A percentile compares a stretch with the other conserved stretches of the same genome.
Conservation (phyloP, 2,113 vertebrate species). For the Chaenogobius annularis region DNA sequence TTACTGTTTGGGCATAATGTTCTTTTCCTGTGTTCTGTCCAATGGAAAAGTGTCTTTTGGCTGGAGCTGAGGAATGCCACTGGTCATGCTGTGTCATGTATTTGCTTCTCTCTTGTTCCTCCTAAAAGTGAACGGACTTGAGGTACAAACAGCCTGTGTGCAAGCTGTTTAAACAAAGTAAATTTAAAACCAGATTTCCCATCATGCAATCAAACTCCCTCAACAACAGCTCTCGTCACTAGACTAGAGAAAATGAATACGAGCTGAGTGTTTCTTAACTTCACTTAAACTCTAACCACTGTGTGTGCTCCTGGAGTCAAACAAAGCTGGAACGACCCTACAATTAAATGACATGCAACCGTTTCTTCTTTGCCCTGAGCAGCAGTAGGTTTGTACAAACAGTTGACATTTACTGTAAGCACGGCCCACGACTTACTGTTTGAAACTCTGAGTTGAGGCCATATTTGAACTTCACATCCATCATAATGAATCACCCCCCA, state of each 20-base stretch:
- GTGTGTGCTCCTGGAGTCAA: constrained; percentile 24
- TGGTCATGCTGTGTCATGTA: constrained; percentile 47
- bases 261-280: not conserved
- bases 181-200: constrained; percentile 38
- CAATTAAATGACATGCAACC: constrained; percentile 63
- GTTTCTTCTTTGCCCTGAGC: constrained; percentile 37
- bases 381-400: constrained; percentile 13
- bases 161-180: constrained; percentile 55
- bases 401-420: not conserved
- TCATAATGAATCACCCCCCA: not conserved
- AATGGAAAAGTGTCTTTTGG: constrained; percentile 35
- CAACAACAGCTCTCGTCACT: constrained; percentile 14
- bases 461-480: too few relatives aligned
- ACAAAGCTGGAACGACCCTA: constrained; percentile 32
- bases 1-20: constrained; percentile 1
- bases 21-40: not conserved
- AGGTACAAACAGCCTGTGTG: constrained; percentile 30
- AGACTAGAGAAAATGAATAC: not conserved
- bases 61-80: constrained; percentile 40
- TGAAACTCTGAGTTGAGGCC: not conserved
- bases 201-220: constrained; percentile 11
- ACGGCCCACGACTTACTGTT: not conserved
- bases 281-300: constrained; percentile 13
- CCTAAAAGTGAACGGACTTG: constrained; percentile 18
- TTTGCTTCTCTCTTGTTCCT: constrained; percentile 16